phyloP scores from a whole-genome alignment of 64 coral and sea anemone genomes.

The Stichodactyla mertensii region DNA sequence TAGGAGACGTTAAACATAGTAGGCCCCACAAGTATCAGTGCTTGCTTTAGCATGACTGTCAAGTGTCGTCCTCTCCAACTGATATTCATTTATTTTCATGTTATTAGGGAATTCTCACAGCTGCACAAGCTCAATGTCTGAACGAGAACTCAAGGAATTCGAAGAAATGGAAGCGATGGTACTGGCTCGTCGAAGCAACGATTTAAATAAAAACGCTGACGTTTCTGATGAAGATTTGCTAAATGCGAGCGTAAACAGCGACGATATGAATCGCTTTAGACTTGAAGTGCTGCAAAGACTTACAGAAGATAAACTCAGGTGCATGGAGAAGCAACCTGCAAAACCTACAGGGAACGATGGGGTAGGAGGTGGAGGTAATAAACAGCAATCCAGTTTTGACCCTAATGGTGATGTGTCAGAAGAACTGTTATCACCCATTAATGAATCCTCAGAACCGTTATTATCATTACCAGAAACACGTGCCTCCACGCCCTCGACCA shows the following conservation, averaged over 20 bases:
- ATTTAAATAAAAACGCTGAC: slow-evolving; percentile 11
- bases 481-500: slow-evolving; percentile 60
- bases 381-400: background rate
- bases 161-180: slow-evolving; percentile 55
- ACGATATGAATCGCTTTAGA: slow-evolving; percentile 86
- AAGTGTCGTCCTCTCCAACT: no score
- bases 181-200: slow-evolving; percentile 27
- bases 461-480: slow-evolving; percentile 45
- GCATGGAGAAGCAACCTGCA: slow-evolving; percentile 37
- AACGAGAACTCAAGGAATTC: slow-evolving; percentile 50
- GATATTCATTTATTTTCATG: background rate
- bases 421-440: slow-evolving; percentile 78
- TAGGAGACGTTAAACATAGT: no score
- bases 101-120: slow-evolving; percentile 22
- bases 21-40: no score
- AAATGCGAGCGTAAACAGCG: slow-evolving; percentile 79
- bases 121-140: slow-evolving; percentile 27
- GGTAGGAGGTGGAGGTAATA: background rate
- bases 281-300: slow-evolving; percentile 75
- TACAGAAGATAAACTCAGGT: slow-evolving; percentile 47
- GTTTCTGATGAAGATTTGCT: slow-evolving; percentile 60
- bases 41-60: no score
- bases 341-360: background rate
- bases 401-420: slow-evolving; percentile 25
- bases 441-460: slow-evolving; percentile 61